Evolutionary conservation across 2,888 invertebrate genomes (phyloP).

Genomic region (Sinotaia quadrata): DNA sequence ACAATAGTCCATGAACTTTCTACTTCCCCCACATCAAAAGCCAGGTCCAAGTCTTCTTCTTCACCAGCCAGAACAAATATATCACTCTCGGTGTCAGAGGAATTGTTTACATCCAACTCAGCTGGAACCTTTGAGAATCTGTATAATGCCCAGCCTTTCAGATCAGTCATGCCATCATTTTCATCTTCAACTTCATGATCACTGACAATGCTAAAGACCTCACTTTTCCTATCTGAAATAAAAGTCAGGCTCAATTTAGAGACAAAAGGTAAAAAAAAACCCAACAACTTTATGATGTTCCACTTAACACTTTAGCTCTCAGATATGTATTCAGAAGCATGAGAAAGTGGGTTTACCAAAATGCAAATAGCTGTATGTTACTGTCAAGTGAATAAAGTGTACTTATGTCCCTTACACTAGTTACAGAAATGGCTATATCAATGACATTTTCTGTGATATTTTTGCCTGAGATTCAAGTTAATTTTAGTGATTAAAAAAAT

Average conservation of each 20-base stretch:
- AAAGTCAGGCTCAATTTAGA: not conserved
- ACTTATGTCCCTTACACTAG: not conserved
- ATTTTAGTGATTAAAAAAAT: too few species aligned
- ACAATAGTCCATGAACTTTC: not conserved
- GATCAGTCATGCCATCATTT: too few species aligned
- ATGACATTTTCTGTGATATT: too few species aligned
- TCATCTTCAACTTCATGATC: constrained; percentile 5
- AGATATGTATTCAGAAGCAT: not conserved
- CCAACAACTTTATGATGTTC: not conserved
- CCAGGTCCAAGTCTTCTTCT: constrained; percentile 32
- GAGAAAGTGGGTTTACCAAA: not conserved
- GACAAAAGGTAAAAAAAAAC: not conserved
- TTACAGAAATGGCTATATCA: too few species aligned
- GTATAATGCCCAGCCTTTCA: constrained; percentile 14
- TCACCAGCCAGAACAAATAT: constrained; percentile 37
- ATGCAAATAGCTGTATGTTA: not conserved
- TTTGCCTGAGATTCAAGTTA: too few species aligned
- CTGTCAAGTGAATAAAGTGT: not conserved
- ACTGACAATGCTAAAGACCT: constrained; percentile 15
- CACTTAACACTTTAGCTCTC: not conserved
- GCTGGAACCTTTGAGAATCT: not conserved
- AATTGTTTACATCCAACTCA: not conserved
- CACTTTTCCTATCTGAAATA: constrained; percentile 2
- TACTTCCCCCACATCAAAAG: constrained; percentile 1
- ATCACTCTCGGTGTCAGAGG: constrained; percentile 40